phyloP scores from a whole-genome alignment of 1,140 invertebrate species.

The Philaenus spumarius region DNA sequence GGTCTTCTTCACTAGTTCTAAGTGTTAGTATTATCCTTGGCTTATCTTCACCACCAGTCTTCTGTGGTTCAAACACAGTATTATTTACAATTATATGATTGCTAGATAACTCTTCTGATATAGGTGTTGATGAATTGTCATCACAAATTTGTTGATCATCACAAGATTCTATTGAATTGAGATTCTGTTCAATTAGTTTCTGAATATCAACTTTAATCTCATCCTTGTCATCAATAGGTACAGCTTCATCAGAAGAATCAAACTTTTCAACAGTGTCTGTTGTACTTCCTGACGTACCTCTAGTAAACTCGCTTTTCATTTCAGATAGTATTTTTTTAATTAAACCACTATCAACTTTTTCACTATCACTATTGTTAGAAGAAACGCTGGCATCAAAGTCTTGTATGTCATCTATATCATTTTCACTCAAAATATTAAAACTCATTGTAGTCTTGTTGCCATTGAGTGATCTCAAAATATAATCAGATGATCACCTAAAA shows the following conservation, averaged over 20 bases:
- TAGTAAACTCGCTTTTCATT: constrained; percentile 35
- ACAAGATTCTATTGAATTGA: too few species aligned
- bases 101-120: not conserved
- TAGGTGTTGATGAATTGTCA: too few species aligned
- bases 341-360: constrained; percentile 24
- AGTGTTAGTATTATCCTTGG: constrained; percentile 29
- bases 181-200: too few species aligned
- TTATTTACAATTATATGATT: constrained; percentile 1
- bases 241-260: constrained; percentile 1
- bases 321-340: constrained; percentile 32
- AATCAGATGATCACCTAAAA: too few species aligned
- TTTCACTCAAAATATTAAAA: constrained; percentile 12
- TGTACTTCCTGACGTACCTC: constrained; percentile 3
- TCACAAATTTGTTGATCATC: too few species aligned
- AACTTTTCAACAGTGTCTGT: constrained; percentile 1
- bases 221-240: constrained; percentile 8
- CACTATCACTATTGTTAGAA: constrained; percentile 18
- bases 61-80: not conserved
- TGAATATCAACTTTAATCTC: not conserved
- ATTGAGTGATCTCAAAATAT: too few species aligned
- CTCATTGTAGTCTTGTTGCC: not conserved
- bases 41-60: constrained; percentile 16
- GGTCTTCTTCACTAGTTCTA: constrained; percentile 23
- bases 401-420: constrained; percentile 16
- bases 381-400: constrained; percentile 21